phyloP scores from a whole-genome alignment of 1,140 invertebrate species.

The Orussus abietinus region DNA sequence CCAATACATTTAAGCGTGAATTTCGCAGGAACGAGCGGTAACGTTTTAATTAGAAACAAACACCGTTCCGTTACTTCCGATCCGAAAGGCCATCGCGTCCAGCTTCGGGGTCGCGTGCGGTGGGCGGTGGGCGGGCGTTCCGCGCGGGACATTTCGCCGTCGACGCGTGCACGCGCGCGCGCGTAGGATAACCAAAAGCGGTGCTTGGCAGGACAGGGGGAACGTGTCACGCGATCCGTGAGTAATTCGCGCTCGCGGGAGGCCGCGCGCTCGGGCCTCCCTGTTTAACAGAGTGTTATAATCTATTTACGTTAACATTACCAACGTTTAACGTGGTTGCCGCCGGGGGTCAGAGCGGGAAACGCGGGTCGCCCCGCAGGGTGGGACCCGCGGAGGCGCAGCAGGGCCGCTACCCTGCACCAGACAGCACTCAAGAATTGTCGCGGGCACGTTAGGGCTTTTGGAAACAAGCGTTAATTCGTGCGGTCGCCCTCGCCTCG shows the following conservation, averaged over 20 bases:
- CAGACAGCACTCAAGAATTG: conserved; percentile 55
- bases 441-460: conserved; percentile 52
- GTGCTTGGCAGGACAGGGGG: conserved; percentile 52
- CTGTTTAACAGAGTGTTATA: conserved; percentile 57
- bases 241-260: conserved; percentile 52
- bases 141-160: conserved; percentile 33
- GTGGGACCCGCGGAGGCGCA: no score
- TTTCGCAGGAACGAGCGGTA: no score
- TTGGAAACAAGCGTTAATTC: conserved; percentile 53
- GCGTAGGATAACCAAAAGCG: conserved; percentile 44
- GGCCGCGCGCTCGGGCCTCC: conserved; percentile 39
- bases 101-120: conserved; percentile 19
- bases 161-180: conserved; percentile 38
- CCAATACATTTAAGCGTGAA: no score
- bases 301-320: conserved; percentile 58
- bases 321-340: conserved; percentile 54
- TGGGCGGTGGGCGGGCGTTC: conserved; percentile 8
- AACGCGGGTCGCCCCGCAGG: conserved; percentile 28
- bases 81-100: conserved; percentile 26
- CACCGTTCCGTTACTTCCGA: no score
- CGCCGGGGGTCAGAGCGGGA: conserved; percentile 35
- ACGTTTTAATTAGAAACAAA: no score
- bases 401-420: conserved; percentile 37
- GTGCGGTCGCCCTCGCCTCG: conserved; percentile 36
- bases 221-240: conserved; percentile 54